Conservation (phyloP, 2,113 vertebrate genomes). For the Salminus brasiliensis region DNA sequence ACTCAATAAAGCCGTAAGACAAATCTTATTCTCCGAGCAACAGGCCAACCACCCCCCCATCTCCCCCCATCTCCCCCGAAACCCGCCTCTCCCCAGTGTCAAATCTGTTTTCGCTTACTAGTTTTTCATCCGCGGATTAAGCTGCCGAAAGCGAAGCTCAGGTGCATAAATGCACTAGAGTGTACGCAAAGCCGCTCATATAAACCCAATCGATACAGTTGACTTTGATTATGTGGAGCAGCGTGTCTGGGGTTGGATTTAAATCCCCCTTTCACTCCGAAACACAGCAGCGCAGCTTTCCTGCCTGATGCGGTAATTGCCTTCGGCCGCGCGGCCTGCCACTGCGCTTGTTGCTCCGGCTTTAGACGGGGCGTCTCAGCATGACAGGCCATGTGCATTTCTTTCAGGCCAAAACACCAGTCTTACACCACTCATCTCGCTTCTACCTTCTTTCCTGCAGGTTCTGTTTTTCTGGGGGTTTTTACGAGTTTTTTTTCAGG, state of each 20-base stretch:
- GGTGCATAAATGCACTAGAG: conserved; percentile 40
- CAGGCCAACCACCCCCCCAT: neutral
- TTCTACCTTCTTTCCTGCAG: neutral
- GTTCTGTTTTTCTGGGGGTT: neutral
- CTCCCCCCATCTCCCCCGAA: neutral
- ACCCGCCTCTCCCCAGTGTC: conserved; percentile 33
- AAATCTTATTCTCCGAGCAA: conserved; percentile 41
- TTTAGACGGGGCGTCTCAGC: conserved; percentile 38
- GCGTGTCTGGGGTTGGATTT: conserved; percentile 46
- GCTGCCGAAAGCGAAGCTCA: conserved; percentile 27
- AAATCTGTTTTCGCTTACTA: conserved; percentile 41
- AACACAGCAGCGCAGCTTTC: conserved; percentile 23
- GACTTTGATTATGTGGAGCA: conserved; percentile 56
- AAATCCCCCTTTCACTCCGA: conserved; percentile 46
- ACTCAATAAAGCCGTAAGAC: conserved; percentile 44
- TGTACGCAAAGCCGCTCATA: conserved; percentile 34
- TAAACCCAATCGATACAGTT: conserved; percentile 42
- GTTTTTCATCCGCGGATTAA: conserved; percentile 39
- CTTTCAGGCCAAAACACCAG: conserved; percentile 17
- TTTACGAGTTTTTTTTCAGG: conserved; percentile 15
- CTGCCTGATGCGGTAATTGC: conserved; percentile 44
- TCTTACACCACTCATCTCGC: conserved; percentile 25
- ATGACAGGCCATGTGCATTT: conserved; percentile 16
- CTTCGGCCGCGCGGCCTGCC: conserved; percentile 24
- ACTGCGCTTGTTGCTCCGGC: conserved; percentile 37